Evolutionary conservation across 2,888 invertebrate species (phyloP), one percentile per base, ranked within the genome.

Genomic region (Anticlea derivata): DNA sequence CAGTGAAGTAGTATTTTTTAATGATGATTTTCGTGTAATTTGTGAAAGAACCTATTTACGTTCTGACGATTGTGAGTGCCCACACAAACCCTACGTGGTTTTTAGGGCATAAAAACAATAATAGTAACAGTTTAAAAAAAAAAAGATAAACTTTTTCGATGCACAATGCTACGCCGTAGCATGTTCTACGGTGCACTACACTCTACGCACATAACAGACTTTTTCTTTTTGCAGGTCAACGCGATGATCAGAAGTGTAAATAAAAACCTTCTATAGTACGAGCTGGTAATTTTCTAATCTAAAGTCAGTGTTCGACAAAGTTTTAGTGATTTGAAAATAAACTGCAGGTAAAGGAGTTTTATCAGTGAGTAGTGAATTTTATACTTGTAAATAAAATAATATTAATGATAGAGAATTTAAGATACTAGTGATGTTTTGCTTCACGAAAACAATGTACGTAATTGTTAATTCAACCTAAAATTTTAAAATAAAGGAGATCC

Each of bases 311-410:
- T 83, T 86, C 84, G 80, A 79, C 73, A 70, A 70, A 67, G 61
- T 68, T 72, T 73, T 78, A 76, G 77, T 76, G 77, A 75, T 71
- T 31, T 65, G 63, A 67, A 71, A 70, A 75, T 68, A 72, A 80
- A 76, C 75, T 70, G 75, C 78, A 79, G 73, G 71, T 75, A 74
- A 75, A 70, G 61, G 60, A 69, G 76, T 78, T 76, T 79, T 78
- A 76, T 80, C 71, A 73, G 78, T 78, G 78, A 73, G 85, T 87
- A 87, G 86, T 81, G 78, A 78, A 77, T 88, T 88, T 88, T 88
- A 80, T 87, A 89, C 86, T 77, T 88, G 88, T 89, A 88, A 74
- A 87, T 84, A 87, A 57, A 70, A 71, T 82, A 80, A 75, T 72
- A 74, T 75, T 77, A 78, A 78, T 70, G 58, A 54, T 80, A 81